Evolutionary conservation across 2,797 vertebrate genomes (phyloP), one percentile per base, ranked within the genome.

Genomic region (Falco columbarius): DNA sequence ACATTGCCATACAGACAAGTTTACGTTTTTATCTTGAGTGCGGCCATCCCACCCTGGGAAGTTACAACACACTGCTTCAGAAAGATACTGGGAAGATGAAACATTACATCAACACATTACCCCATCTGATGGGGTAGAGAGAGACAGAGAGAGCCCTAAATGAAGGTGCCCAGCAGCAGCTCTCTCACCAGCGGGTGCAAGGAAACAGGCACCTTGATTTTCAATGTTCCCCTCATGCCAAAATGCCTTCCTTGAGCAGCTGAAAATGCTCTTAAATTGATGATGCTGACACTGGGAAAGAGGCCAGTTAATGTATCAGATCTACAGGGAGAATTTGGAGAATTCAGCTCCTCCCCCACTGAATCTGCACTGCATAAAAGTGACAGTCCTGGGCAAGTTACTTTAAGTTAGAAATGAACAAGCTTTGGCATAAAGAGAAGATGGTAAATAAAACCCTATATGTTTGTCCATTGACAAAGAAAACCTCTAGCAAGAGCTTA

Each of bases 221-320:
- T 61, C 42, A 38, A 0, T 0, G 0, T 22, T 85, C 44, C 15
- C 18, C 7, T 75, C 3, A 1, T 49, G 58, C 26, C 56, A 67
- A 87, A 94, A 86, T 42, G 16, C n/a, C 76, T 18, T 23, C 20
- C 29, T 6, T 11, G 5, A 47, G 66, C 44, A 84, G 52, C 49
- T 74, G 61, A 49, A 94, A 91, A 85, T 29, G 3, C 29, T 72
- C 40, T 66, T 70, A 21, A 56, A 52, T 44, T n/a, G 47, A 36
- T 0, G 7, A 18, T 27, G 26, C 51, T 59, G 75, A 46, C 26
- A 30, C 46, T 36, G 36, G 67, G 89, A 59, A 65, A 74, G 62
- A 61, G 47, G n/a, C n/a, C 56, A 52, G 56, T 26, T 42, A 11
- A 75, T 8, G 14, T 38, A 22, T 70, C 71, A 73, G 42, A 62